Percentiles rank a stretch among this genome's conserved stretches.
Conservation (phyloP, 2,113 vertebrate species). For the Sinocyclocheilus rhinocerous region DNA sequence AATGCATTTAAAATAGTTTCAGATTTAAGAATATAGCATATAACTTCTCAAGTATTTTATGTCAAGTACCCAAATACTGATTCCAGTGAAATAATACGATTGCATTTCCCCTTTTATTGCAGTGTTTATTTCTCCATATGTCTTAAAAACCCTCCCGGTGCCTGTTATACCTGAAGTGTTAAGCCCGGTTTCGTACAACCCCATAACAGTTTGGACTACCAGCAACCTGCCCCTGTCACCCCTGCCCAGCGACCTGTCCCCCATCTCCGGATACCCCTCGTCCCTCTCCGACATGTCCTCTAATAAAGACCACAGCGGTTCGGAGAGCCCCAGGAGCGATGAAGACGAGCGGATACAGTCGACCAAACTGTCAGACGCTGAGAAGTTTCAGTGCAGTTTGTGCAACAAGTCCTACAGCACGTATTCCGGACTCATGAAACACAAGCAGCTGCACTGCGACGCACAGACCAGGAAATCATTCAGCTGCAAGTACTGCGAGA, state of each 20-base stretch:
- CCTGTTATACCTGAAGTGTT: conserved; percentile 95
- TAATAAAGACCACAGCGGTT: conserved; percentile 91
- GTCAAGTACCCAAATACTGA: not conserved
- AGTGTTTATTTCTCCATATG: conserved; percentile 94
- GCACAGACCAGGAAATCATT: conserved; percentile 95
- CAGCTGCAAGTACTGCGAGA: conserved; percentile 99
- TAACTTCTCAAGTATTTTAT: no score
- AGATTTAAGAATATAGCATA: no score
- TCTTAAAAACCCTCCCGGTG: conserved; percentile 90
- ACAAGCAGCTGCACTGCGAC: conserved; percentile 98
- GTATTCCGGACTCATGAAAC: conserved; percentile 97
- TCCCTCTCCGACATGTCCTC: conserved; percentile 93
- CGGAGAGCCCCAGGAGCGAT: conserved; percentile 95
- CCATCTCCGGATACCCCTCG: conserved; percentile 95
- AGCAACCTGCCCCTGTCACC: conserved; percentile 87
- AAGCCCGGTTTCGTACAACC: conserved; percentile 92
- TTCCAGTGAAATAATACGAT: not conserved
- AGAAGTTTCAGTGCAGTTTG: conserved; percentile 96
- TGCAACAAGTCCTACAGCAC: conserved; percentile 98
- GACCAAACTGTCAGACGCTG: conserved; percentile 88
- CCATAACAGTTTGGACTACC: conserved; percentile 96
- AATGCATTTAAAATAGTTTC: no score
- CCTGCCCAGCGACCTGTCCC: conserved; percentile 88
- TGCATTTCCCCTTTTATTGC: conserved; percentile 50
- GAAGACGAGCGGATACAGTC: conserved; percentile 89